Conservation (phyloP, 2,113 vertebrate species). For the Cyanoramphus novaezelandiae region DNA sequence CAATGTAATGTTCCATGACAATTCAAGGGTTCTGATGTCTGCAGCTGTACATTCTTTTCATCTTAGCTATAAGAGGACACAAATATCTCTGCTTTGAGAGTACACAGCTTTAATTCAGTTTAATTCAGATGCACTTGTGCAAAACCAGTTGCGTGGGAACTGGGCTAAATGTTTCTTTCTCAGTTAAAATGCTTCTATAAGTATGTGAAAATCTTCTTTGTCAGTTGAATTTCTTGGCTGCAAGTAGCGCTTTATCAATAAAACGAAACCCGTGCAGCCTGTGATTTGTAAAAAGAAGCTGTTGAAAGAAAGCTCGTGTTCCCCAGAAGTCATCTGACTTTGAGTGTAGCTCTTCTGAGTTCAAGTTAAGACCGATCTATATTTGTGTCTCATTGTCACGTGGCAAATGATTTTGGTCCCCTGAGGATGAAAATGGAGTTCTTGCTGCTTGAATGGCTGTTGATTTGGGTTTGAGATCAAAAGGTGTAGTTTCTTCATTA, state of each 20-base stretch:
- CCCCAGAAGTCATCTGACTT: constrained; percentile 16
- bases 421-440: not conserved
- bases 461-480: not conserved
- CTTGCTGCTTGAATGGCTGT: not conserved
- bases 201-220: not conserved
- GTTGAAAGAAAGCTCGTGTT: not conserved
- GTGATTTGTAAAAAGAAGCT: not conserved
- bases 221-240: constrained; percentile 16
- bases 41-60: not conserved
- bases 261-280: not conserved
- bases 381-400: not conserved
- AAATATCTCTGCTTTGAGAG: not conserved
- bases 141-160: not conserved
- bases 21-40: not conserved
- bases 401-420: not conserved
- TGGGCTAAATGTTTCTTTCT: not conserved
- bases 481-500: not conserved
- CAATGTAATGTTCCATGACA: not conserved
- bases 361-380: not conserved
- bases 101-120: not conserved
- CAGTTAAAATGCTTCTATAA: not conserved
- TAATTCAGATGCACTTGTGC: not conserved
- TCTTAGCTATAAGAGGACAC: not conserved
- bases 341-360: not conserved
- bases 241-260: not conserved